These are phyloP conservation scores for Zele albiditarsus DNA, from an alignment of 2,888 invertebrate genomes.

Conservation along the genomic window DNA sequence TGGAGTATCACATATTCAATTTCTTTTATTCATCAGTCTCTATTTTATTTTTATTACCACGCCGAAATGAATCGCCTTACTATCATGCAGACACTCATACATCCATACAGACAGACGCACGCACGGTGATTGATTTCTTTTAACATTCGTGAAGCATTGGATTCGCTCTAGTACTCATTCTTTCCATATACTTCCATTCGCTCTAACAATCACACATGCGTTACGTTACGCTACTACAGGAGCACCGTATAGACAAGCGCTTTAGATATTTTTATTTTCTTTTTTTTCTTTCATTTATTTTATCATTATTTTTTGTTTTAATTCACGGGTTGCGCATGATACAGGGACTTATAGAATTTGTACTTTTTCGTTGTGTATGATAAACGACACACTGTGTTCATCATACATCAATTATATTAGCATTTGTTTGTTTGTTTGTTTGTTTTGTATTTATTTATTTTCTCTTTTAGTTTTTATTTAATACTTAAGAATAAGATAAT, in stretches of 20 bases:
- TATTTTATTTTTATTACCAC: constrained; percentile 15
- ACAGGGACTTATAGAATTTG: constrained; percentile 82
- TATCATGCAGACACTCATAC: neutral
- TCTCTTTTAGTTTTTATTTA: constrained; percentile 41
- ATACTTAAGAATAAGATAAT: constrained; percentile 43
- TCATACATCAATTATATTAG: constrained; percentile 35
- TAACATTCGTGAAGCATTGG: neutral
- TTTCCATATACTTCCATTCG: constrained; percentile 17
- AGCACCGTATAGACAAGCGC: constrained; percentile 37
- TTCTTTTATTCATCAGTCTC: constrained; percentile 23
- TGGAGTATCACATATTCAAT: constrained; percentile 12
- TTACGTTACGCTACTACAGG: constrained; percentile 40
- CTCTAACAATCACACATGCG: constrained; percentile 2
- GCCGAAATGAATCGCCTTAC: neutral
- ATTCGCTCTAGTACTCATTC: neutral
- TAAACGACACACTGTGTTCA: constrained; percentile 45
- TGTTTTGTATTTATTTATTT: constrained; percentile 32
- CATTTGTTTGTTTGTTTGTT: neutral
- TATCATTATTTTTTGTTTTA: constrained; percentile 25
- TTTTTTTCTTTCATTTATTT: constrained; percentile 21
- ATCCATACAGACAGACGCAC: constrained; percentile 14
- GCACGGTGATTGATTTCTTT: constrained; percentile 5
- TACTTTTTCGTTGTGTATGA: constrained; percentile 76
- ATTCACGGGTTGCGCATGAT: constrained; percentile 51
- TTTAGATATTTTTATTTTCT: constrained; percentile 9